Percentiles rank a stretch among this genome's conserved stretches.
Evolutionary conservation across 2,113 vertebrate genomes (phyloP).

Genomic region (Phoxinus phoxinus): DNA sequence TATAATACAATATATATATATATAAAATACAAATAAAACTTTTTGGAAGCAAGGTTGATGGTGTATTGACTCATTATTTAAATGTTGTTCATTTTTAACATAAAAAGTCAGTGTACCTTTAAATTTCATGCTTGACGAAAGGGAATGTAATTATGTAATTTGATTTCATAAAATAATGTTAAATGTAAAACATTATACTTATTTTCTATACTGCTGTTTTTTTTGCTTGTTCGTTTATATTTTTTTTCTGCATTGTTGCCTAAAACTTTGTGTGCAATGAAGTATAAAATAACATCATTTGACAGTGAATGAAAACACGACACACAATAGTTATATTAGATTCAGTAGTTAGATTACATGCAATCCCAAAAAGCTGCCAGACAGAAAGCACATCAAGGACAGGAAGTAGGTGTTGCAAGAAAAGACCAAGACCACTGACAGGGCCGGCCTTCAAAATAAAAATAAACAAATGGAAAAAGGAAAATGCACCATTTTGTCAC

Average conservation of each 20-base stretch:
- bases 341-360: not conserved
- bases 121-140: too few species aligned
- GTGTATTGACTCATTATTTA: too few species aligned
- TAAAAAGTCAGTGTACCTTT: too few species aligned
- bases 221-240: not conserved
- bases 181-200: not conserved
- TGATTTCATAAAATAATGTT: not conserved
- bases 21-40: too few species aligned
- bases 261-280: not conserved
- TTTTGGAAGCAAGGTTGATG: too few species aligned
- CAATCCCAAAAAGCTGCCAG: conserved; percentile 68
- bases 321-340: not conserved
- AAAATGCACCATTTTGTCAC: conserved; percentile 20
- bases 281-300: not conserved
- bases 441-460: conserved; percentile 40
- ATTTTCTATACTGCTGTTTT: not conserved
- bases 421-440: conserved; percentile 36
- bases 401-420: conserved; percentile 11
- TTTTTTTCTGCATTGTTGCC: not conserved
- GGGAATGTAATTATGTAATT: not conserved
- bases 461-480: conserved; percentile 35
- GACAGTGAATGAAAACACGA: not conserved
- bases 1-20: too few species aligned
- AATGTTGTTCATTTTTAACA: too few species aligned
- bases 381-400: conserved; percentile 38